Base-by-base conservation (phyloP, 2,888 invertebrate species). In the Oligia latruncula region DNA sequence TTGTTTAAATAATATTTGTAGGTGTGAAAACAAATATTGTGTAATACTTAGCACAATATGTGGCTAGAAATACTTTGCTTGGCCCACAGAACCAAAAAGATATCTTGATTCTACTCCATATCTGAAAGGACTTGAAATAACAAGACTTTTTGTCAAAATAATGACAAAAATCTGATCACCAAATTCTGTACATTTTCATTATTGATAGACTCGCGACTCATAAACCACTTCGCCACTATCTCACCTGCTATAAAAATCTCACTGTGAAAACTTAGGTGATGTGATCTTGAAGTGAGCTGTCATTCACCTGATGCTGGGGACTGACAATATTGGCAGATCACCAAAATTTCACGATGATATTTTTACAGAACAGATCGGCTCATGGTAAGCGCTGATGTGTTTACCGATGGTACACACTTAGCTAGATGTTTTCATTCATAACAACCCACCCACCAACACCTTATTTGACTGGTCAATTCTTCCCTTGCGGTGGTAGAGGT, bases 1-100 rank as follows among this genome's bases (percentile, higher is more conserved):
- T 79, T 85, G 76, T 77, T 52, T 74, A 85, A 86, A 88, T 78
- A 86, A 52, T 79, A 60, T 67, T 84, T 80, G 11, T 20, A 49
- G 68, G 65, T 74, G 65, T 73, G 73, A 71, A 84, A 74, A 70
- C 66, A 70, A 76, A 79, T 62, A 66, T 71, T 74, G 55, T 77
- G n/a, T 83, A 70, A 43, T 8, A 65, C 3, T 43, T 66, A 35
- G 17, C 35, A 40, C 2, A 15, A 9, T 60, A n/a, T 60, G 52
- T 62, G 43, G 5, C 9, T 29, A 15, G 13, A 71, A 52, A 43
- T 15, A 5, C 64, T 43, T 77, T 15, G 5, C 13, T 35, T 5
- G 0, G 46, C 1, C 17, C 9, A 5, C n/a, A 2, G 11, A 35
- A 9, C 46, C 4, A 17, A 46, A 17, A 15, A 2, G 0, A 9